phyloP scores from a whole-genome alignment of 2,113 vertebrate genomes.

The Semicossyphus pulcher region DNA sequence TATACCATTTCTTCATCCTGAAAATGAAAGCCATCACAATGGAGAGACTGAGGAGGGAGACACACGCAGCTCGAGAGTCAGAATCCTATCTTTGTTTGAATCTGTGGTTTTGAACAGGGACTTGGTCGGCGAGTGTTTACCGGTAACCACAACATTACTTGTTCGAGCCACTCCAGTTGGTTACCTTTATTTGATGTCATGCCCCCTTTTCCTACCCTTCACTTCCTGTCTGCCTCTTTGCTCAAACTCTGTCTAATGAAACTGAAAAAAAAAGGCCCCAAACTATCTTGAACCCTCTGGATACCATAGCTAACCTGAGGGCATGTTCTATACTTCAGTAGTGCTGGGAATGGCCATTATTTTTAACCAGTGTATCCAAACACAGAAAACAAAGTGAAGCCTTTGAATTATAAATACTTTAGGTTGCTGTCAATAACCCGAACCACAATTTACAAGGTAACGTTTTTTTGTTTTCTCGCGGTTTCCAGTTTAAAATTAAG shows the following conservation, averaged over 20 bases:
- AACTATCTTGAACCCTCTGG: background rate
- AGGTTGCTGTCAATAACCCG: too few relatives aligned
- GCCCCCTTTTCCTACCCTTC: too few relatives aligned
- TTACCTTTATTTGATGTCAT: background rate
- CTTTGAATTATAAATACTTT: too few relatives aligned
- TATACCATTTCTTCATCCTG: constrained; percentile 53
- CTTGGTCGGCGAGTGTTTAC: background rate
- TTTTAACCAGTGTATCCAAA: background rate
- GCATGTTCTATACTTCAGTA: too few relatives aligned
- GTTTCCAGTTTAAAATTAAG: too few relatives aligned
- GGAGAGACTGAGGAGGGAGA: constrained; percentile 39
- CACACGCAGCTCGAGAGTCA: constrained; percentile 3
- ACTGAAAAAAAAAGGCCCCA: background rate
- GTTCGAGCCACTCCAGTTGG: background rate
- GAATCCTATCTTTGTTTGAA: constrained; percentile 1
- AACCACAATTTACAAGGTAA: too few relatives aligned
- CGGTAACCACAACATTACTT: background rate
- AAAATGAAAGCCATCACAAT: constrained; percentile 64
- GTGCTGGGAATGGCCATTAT: too few relatives aligned
- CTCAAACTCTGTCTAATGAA: background rate
- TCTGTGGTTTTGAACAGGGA: too few relatives aligned
- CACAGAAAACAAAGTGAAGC: too few relatives aligned
- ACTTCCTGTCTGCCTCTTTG: background rate
- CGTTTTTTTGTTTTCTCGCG: too few relatives aligned
- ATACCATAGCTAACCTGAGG: too few relatives aligned